Evolutionary conservation across 1,140 invertebrate species (phyloP).

Genomic region (Scaptodrosophila lebanonensis): DNA sequence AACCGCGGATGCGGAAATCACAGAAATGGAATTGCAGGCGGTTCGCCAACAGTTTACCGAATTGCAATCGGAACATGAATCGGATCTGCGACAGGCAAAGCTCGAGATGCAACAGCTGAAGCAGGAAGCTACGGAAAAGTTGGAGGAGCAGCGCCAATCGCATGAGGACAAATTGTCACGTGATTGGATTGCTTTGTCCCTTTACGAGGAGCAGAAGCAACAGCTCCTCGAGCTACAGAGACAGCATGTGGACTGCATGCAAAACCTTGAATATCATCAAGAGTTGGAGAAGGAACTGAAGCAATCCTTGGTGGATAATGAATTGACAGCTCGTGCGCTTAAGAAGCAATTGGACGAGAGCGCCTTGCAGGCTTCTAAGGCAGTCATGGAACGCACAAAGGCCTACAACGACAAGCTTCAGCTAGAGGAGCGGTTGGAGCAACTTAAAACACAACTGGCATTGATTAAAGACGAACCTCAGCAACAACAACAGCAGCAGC

Average conservation of each 20-base stretch:
- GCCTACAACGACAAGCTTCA: slow-evolving; percentile 80
- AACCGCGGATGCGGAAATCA: slow-evolving; percentile 59
- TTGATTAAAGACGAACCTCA: slow-evolving; percentile 13
- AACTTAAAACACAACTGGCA: slow-evolving; percentile 71
- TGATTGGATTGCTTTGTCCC: slow-evolving; percentile 50
- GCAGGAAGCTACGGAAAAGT: slow-evolving; percentile 24
- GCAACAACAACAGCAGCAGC: slow-evolving; percentile 31
- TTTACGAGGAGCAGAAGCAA: slow-evolving; percentile 40
- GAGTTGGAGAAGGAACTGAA: slow-evolving; percentile 71
- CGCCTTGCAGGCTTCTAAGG: slow-evolving; percentile 79
- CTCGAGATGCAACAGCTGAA: slow-evolving; percentile 62
- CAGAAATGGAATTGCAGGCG: slow-evolving; percentile 71
- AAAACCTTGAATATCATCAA: slow-evolving; percentile 61
- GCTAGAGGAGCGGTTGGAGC: slow-evolving; percentile 66
- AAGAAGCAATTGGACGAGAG: slow-evolving; percentile 71
- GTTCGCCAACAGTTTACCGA: slow-evolving; percentile 62
- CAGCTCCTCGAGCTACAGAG: slow-evolving; percentile 53
- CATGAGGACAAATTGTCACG: slow-evolving; percentile 46
- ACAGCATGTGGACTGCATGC: slow-evolving; percentile 23
- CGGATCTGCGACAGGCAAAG: slow-evolving; percentile 40
- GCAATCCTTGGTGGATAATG: slow-evolving; percentile 63
- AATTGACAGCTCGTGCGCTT: slow-evolving; percentile 48
- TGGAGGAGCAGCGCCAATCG: slow-evolving; percentile 38
- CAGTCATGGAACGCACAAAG: slow-evolving; percentile 81
- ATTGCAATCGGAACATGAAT: slow-evolving; percentile 50